Evolutionary conservation across 2,797 vertebrate species (phyloP).

Genomic region (Melanotaenia boesemani): DNA sequence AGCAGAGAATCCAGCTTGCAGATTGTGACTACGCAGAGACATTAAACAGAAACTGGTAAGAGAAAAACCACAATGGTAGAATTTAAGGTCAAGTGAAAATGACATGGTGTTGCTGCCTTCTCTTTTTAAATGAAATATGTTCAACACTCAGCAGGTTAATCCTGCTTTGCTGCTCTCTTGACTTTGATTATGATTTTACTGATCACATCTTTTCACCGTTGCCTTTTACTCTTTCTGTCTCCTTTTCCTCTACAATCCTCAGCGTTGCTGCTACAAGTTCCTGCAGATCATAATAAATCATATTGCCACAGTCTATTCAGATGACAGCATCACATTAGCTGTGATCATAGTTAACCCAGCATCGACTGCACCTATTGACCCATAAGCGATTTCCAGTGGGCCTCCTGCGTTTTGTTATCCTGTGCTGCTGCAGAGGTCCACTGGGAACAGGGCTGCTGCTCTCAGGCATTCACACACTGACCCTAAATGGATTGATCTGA

Average conservation of each 20-base stretch:
- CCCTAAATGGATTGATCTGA: conserved; percentile 67
- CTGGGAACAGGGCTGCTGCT: conserved; percentile 23
- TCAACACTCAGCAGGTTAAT: conserved; percentile 11
- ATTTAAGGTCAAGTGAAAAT: not conserved
- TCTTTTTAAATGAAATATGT: conserved; percentile 3
- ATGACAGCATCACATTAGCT: conserved; percentile 53
- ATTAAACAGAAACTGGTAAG: not conserved
- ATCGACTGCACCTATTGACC: conserved; percentile 57
- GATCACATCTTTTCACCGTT: not conserved
- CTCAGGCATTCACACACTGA: conserved; percentile 28
- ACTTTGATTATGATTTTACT: conserved; percentile 4
- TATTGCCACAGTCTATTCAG: conserved; percentile 45
- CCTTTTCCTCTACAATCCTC: conserved; percentile 6
- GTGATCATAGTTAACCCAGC: conserved; percentile 59
- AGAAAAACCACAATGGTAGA: not conserved
- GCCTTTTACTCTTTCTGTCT: not conserved
- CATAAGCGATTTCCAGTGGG: conserved; percentile 36
- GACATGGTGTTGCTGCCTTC: not conserved
- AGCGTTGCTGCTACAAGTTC: conserved; percentile 10
- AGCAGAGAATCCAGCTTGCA: not conserved
- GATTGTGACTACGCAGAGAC: not conserved
- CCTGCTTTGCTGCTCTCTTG: conserved; percentile 4
- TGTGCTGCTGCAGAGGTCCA: not conserved
- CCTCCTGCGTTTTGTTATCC: conserved; percentile 33
- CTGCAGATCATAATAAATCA: conserved; percentile 32